Evolutionary conservation across 2,888 invertebrate genomes (phyloP).

Genomic region (Augochlorella aurata): DNA sequence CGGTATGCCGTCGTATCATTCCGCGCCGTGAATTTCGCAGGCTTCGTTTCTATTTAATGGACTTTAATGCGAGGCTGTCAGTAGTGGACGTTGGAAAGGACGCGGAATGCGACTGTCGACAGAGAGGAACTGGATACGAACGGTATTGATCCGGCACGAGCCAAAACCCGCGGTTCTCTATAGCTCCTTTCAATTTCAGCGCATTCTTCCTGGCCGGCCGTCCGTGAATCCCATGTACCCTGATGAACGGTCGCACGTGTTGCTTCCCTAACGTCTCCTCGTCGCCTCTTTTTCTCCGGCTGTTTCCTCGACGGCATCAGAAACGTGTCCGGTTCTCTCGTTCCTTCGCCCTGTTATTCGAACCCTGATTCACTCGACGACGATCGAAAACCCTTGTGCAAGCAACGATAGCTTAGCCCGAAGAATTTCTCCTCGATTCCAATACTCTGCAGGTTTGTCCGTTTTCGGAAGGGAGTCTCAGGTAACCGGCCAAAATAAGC

Average conservation of each 20-base stretch:
- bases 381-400: neutral
- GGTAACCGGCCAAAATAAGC: no score
- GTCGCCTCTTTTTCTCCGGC: conserved; percentile 3
- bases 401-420: neutral
- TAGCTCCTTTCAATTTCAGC: conserved; percentile 61
- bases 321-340: no score
- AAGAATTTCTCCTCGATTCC: no score
- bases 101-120: conserved; percentile 55
- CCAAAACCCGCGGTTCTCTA: conserved; percentile 56
- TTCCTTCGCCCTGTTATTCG: neutral
- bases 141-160: conserved; percentile 70
- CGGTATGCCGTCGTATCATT: conserved; percentile 7
- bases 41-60: conserved; percentile 30
- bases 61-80: conserved; percentile 37
- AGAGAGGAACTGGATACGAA: conserved; percentile 46
- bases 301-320: neutral
- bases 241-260: conserved; percentile 50
- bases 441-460: no score
- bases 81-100: conserved; percentile 23
- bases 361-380: neutral
- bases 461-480: neutral
- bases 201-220: conserved; percentile 58
- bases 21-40: neutral
- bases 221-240: conserved; percentile 55
- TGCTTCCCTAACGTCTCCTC: conserved; percentile 34